phyloP scores from a whole-genome alignment of 2,888 invertebrate species.

The Ophonus ardosiacus region DNA sequence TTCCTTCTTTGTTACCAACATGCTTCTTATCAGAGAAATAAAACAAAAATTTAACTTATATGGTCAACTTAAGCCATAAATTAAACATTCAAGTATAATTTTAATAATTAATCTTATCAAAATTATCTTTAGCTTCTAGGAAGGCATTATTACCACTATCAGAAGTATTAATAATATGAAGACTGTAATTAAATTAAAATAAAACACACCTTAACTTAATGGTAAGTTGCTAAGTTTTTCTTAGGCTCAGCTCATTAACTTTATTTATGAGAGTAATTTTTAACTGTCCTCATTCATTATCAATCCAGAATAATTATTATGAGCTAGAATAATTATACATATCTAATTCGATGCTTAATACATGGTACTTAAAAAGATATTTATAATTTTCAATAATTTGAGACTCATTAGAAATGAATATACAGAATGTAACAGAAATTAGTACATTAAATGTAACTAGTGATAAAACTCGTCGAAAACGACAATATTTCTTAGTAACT shows the following conservation, averaged over 20 bases:
- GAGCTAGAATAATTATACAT: neutral
- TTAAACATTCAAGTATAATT: slow-evolving; percentile 36
- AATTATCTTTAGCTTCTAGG: neutral
- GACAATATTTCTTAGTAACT: too few relatives aligned
- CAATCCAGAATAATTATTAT: slow-evolving; percentile 17
- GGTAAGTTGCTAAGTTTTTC: slow-evolving; percentile 1
- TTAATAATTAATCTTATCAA: slow-evolving; percentile 41
- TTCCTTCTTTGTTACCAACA: neutral
- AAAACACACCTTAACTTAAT: slow-evolving; percentile 40
- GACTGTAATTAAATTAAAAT: slow-evolving; percentile 44
- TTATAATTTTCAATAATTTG: neutral
- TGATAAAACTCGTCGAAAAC: too few relatives aligned
- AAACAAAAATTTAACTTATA: neutral
- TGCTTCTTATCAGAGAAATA: neutral
- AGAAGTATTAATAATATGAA: slow-evolving; percentile 34
- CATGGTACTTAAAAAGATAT: neutral
- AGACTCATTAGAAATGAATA: neutral
- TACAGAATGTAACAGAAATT: too few relatives aligned
- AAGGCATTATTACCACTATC: slow-evolving; percentile 36
- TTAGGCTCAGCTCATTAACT: slow-evolving; percentile 10
- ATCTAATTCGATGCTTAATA: slow-evolving; percentile 7
- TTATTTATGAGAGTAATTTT: slow-evolving; percentile 26
- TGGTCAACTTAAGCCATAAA: slow-evolving; percentile 19
- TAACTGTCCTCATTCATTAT: slow-evolving; percentile 36
- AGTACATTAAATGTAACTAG: too few relatives aligned